These are phyloP conservation scores for Anoncus sp. DNA, from an alignment of 2,888 invertebrate genomes.

Conservation along the genomic window DNA sequence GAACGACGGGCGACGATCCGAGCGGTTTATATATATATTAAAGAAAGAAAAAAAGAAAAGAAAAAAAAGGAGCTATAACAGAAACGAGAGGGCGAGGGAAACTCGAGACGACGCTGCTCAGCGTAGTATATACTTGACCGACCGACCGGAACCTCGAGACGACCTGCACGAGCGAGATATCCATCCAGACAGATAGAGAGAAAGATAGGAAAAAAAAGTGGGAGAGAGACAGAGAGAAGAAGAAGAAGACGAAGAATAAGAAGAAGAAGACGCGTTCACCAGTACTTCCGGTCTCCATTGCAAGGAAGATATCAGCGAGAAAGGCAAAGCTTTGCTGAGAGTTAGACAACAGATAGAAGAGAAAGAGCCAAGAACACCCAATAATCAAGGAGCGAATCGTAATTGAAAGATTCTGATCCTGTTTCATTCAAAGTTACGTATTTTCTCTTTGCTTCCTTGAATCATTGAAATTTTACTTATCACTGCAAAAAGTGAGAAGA, in stretches of 20 bases:
- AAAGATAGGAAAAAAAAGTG: constrained; percentile 7
- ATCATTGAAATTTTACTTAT: constrained; percentile 28
- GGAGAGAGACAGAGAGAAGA: not conserved
- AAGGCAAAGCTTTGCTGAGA: constrained; percentile 24
- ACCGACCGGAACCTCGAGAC: constrained; percentile 62
- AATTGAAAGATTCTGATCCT: constrained; percentile 15
- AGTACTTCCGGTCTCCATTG: constrained; percentile 53
- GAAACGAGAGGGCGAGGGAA: constrained; percentile 28
- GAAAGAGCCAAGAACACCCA: not conserved
- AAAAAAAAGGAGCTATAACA: constrained; percentile 8
- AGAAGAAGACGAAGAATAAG: constrained; percentile 7
- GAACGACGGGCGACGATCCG: constrained; percentile 58
- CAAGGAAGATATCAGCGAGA: constrained; percentile 11
- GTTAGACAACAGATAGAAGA: not conserved
- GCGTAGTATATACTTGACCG: constrained; percentile 57
- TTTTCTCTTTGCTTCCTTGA: constrained; percentile 10
- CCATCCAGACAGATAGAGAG: constrained; percentile 18
- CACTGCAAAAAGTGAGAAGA: constrained; percentile 17
- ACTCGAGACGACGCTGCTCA: constrained; percentile 37
- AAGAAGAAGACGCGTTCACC: constrained; percentile 38
- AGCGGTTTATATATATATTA: constrained; percentile 24
- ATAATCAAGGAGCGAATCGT: not conserved
- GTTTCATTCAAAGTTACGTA: not conserved
- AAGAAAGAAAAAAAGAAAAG: constrained; percentile 28
- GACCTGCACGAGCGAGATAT: constrained; percentile 46